Conservation (phyloP, 2,888 invertebrate species). For the Thyatira batis region DNA sequence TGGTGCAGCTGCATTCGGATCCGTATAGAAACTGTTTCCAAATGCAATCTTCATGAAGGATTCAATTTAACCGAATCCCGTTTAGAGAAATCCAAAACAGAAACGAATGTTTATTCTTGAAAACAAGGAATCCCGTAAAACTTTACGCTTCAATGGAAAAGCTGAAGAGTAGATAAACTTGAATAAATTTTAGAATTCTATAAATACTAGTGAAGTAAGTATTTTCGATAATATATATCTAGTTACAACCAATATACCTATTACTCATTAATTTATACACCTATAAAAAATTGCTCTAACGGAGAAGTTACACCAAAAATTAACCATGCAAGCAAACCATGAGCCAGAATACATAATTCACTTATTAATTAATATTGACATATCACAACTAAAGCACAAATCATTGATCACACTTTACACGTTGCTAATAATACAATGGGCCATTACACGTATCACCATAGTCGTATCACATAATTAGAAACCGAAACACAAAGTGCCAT, state of each 20-base stretch:
- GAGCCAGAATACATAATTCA: no score
- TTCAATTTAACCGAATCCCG: slow-evolving; percentile 4
- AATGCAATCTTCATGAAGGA: slow-evolving; percentile 6
- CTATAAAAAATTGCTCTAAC: no score
- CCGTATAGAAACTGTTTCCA: slow-evolving; percentile 1
- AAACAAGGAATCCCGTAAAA: not conserved
- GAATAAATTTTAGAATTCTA: no score
- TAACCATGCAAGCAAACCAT: no score
- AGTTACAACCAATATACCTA: no score
- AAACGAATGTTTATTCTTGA: not conserved
- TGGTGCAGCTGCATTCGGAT: not conserved
- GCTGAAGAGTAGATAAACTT: no score
- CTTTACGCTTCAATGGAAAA: not conserved
- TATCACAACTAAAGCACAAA: not conserved
- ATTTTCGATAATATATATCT: no score
- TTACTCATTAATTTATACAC: no score
- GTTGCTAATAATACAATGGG: not conserved
- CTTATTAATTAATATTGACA: not conserved
- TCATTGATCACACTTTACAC: not conserved
- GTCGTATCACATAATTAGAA: not conserved
- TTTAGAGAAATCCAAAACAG: slow-evolving; percentile 1
- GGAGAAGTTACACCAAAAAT: no score
- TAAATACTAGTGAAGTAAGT: no score
- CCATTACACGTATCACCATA: not conserved
- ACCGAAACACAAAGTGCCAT: not conserved